Evolutionary conservation across 1,140 invertebrate genomes (phyloP), one percentile per base, ranked within the genome.

Genomic region (Musca vetustissima): DNA sequence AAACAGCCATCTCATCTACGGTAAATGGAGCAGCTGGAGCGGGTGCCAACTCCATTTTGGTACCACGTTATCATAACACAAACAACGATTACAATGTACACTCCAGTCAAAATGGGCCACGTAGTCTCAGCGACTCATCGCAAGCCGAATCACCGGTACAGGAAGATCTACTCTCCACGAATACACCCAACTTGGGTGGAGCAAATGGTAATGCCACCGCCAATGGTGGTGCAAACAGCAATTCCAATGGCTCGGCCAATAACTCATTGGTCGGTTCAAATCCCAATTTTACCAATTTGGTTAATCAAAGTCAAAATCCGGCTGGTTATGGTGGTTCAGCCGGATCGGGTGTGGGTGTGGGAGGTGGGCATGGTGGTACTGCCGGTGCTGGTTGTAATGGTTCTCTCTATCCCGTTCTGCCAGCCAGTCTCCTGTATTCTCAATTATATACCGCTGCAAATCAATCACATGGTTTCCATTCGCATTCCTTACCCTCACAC

Each of bases 81-180:
- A 78, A 74, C 71, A 74, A 82, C 36, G 79, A 82, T 43, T 83
- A 83, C 70, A 79, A 78, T 43, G 79, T 82, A 1, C 81, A 83
- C 69, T 80, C 81, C 55, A 83, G 80, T 71, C 80, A 83, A 68
- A 83, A 83, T 61, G 81, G 81, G 13, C 90, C 91, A 0, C 84
- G 91, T 22, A 92, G 91, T 2, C 75, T 93, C 21, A 92, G 91
- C 64, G 91, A 91, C 72, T 92, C 91, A n/a, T 92, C 91, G 14
- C 89, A 92, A 69, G 91, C 91, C 1, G 91, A 93, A 76, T 92
- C 91, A 19, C 91, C 91, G 1, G 91, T 92, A 1, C 91, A 93
- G 82, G 91, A 92, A 76, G 90, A 93, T 71, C 84, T 90, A 8
- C 82, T 90, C 28, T 85, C 86, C 0, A 87, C 86, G 3, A 87